Base-by-base conservation (phyloP, 2,113 vertebrate species). In the Daphoenositta chrysoptera region DNA sequence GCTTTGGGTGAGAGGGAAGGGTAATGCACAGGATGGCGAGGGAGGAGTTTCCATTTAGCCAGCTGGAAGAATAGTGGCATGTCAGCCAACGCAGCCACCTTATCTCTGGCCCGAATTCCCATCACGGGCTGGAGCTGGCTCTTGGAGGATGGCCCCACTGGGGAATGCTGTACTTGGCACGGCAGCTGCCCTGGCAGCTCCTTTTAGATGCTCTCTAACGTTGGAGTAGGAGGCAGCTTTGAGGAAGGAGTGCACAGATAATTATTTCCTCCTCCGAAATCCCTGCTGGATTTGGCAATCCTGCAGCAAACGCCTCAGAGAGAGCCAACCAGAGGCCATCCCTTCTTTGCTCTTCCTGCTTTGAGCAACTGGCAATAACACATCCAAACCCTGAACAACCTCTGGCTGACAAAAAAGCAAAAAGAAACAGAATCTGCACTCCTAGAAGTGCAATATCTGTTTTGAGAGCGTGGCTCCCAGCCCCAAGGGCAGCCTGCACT, bases 381-480 rank as follows among this genome's bases (percentile, higher is more conserved):
- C 24, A 68, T 10, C 33, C 68, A 61, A 72, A 63, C 9, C 6
- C 42, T 51, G 45, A 89, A 50, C 20, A 69, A 26, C 4, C 18
- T 15, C 28, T 40, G 68, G 23, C 15, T 37, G 77, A 4, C 16
- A 35, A 24, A 72, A 56, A 28, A 13, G 19, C 40, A 57, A 44
- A 68, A 28, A 27, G 4, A 35, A 48, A 6, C 5, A 11, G 35
- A 48, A 44, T 11, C 58, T 56, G n/a, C 45, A 4, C 11, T 42
- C 39, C 37, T 27, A 19, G 27, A 84, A 90, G 33, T 0, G 0
- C 21, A 54, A 0, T n/a, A 31, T 30, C 22, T 72, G 54, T 14
- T 56, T 27, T 15, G 50, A 65, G 53, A 73, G 30, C 0, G 0
- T 2, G 0, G 30, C 31, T 19, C 40, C 33, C 33, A 24, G 35